Conservation (phyloP, 2,888 invertebrate genomes). For the Hirtodrosophila duncani region DNA sequence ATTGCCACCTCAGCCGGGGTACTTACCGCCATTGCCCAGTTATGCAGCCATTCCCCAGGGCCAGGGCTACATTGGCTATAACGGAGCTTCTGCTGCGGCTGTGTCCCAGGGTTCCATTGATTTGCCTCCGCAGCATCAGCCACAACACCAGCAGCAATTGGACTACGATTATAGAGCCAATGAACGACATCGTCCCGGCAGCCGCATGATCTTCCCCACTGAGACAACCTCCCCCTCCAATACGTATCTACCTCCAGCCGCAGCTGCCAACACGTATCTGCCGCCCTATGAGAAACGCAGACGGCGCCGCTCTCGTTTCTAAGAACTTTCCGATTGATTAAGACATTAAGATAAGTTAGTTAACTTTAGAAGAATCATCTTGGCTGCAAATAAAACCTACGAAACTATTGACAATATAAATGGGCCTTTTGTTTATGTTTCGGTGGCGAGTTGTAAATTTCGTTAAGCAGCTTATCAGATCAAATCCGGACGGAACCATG, state of each 20-base stretch:
- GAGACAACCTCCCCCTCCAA: conserved; percentile 9
- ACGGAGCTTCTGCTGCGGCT: neutral
- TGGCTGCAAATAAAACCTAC: conserved; percentile 41
- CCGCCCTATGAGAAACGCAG: conserved; percentile 35
- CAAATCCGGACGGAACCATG: conserved; percentile 45
- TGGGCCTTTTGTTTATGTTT: conserved; percentile 8
- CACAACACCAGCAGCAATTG: conserved; percentile 45
- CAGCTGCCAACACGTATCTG: conserved; percentile 22
- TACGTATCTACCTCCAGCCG: conserved; percentile 25
- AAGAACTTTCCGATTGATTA: conserved; percentile 27
- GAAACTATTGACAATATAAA: conserved; percentile 31
- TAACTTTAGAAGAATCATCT: conserved; percentile 36
- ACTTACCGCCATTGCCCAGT: conserved; percentile 29
- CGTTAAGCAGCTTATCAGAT: conserved; percentile 57
- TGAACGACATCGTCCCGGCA: conserved; percentile 39
- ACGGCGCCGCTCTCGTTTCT: conserved; percentile 26
- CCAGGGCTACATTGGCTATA: conserved; percentile 28
- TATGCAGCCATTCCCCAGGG: conserved; percentile 26
- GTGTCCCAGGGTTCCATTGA: conserved; percentile 26
- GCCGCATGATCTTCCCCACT: conserved; percentile 51
- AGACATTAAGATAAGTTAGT: conserved; percentile 48
- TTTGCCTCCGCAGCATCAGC: conserved; percentile 45
- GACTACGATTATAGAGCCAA: conserved; percentile 53
- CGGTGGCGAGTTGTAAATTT: conserved; percentile 36
- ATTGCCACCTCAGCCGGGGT: conserved; percentile 1